phyloP scores from a whole-genome alignment of 1,140 invertebrate genomes.

The Drosophila virilis region DNA sequence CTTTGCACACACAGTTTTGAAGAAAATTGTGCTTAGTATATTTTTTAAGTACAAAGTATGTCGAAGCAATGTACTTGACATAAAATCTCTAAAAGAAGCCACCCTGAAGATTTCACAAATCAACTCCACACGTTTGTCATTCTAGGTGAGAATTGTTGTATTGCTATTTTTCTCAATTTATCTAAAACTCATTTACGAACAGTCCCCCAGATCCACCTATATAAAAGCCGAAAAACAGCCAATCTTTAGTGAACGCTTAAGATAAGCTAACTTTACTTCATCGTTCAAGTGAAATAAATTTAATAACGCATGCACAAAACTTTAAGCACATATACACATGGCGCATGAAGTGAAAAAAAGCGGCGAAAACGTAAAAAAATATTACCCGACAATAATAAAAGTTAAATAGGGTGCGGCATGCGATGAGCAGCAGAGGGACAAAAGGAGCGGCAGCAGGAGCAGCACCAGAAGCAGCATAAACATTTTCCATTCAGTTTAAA shows the following conservation, averaged over 20 bases:
- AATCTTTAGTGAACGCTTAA: not conserved
- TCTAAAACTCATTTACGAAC: not conserved
- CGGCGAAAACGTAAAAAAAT: conserved; percentile 32
- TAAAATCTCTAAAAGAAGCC: too few species aligned
- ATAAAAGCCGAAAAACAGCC: too few species aligned
- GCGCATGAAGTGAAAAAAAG: conserved; percentile 41
- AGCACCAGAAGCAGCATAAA: conserved; percentile 60
- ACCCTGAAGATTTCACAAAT: too few species aligned
- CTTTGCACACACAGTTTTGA: too few species aligned
- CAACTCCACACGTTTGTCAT: too few species aligned
- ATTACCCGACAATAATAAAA: conserved; percentile 60
- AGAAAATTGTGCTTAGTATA: too few species aligned
- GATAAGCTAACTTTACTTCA: conserved; percentile 2
- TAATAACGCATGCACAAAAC: conserved; percentile 60
- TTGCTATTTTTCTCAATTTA: too few species aligned
- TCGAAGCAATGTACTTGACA: too few species aligned
- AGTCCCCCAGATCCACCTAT: too few species aligned
- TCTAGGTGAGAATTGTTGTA: too few species aligned
- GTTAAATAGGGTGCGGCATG: conserved; percentile 77
- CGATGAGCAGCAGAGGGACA: conserved; percentile 49
- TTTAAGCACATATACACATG: conserved; percentile 23
- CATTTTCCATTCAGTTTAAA: conserved; percentile 82
- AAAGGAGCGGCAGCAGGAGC: conserved; percentile 33
- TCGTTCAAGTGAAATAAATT: conserved; percentile 62
- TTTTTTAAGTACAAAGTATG: too few species aligned